Conservation (phyloP, 1,140 invertebrate genomes). For the Globodera rostochiensis region DNA sequence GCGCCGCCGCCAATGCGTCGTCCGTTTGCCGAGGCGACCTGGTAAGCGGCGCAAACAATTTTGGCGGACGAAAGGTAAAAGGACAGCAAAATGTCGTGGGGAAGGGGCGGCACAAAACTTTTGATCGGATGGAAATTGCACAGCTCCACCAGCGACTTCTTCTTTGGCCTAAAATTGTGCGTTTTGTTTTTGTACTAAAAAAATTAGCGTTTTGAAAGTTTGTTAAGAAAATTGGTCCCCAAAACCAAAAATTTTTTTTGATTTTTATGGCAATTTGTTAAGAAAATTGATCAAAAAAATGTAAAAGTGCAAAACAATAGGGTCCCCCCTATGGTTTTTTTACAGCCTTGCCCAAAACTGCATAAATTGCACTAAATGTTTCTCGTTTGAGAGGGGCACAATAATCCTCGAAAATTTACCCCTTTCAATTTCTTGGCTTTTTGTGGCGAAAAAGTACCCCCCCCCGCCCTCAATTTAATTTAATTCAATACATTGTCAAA, state of each 20-base stretch:
- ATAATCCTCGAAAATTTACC: no score
- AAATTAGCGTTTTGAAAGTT: no score
- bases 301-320: no score
- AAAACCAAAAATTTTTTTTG: background rate
- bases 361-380: no score
- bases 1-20: background rate
- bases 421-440: no score
- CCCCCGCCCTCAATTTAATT: no score
- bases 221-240: no score
- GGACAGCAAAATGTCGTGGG: slow-evolving; percentile 59
- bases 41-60: slow-evolving; percentile 47
- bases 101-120: slow-evolving; percentile 66
- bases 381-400: no score
- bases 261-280: background rate
- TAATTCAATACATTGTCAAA: slow-evolving; percentile 17
- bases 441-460: no score
- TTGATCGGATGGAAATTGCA: slow-evolving; percentile 66
- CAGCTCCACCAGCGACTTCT: slow-evolving; percentile 47
- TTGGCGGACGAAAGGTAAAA: slow-evolving; percentile 54
- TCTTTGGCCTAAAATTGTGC: slow-evolving; percentile 23
- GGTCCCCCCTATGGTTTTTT: no score
- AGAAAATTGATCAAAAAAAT: background rate
- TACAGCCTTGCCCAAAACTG: no score
- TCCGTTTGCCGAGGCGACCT: slow-evolving; percentile 11
- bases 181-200: background rate